Evolutionary conservation across 2,797 vertebrate species (phyloP).

Genomic region (Champsocephalus esox): DNA sequence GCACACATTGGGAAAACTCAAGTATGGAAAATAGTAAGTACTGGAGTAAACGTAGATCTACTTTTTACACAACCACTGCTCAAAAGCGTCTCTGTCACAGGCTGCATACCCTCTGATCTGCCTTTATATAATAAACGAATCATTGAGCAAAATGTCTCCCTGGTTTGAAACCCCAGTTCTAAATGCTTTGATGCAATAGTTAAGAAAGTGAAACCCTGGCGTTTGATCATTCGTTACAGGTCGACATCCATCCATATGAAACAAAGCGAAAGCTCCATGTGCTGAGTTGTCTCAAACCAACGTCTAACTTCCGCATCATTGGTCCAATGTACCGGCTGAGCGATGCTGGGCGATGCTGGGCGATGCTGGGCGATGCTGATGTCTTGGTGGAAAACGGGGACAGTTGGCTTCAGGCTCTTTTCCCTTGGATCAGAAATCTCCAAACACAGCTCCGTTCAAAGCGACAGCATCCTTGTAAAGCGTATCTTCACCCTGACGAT

Average conservation of each 20-base stretch:
- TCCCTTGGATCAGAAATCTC: neutral
- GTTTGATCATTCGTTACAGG: no score
- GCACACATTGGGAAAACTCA: no score
- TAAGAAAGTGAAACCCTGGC: no score
- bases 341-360: neutral
- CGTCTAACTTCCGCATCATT: conserved; percentile 8
- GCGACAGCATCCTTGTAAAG: neutral
- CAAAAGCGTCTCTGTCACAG: no score
- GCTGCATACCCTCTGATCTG: no score
- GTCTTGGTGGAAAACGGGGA: conserved; percentile 6
- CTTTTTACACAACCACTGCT: no score
- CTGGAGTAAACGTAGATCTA: no score
- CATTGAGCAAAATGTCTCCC: no score
- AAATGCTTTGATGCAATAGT: no score
- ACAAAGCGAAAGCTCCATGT: neutral
- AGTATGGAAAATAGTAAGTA: no score
- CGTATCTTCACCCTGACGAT: neutral
- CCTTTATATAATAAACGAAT: no score
- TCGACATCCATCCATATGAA: neutral
- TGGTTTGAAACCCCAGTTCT: no score
- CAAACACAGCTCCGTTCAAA: conserved; percentile 3
- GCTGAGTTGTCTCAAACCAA: neutral
- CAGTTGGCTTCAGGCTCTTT: neutral
- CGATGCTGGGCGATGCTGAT: neutral
- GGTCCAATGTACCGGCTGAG: conserved; percentile 6